Conservation (phyloP, 2,888 invertebrate genomes). For the Schrankia costaestrigalis region DNA sequence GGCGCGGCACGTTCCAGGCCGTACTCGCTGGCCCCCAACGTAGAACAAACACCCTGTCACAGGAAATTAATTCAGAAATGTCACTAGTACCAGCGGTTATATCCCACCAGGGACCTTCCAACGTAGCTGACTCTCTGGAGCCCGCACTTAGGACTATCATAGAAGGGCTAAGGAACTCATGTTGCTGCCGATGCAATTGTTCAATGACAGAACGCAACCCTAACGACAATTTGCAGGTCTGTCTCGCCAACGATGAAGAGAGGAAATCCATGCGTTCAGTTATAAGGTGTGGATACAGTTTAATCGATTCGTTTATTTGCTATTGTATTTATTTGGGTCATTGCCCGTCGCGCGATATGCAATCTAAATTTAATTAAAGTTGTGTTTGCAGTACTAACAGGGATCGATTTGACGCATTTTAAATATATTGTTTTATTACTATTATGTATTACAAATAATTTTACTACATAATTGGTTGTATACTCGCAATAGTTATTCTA, state of each 20-base stretch:
- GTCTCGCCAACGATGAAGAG: conserved; percentile 73
- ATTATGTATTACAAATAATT: conserved; percentile 20
- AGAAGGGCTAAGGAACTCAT: conserved; percentile 59
- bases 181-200: conserved; percentile 75
- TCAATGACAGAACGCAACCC: conserved; percentile 48
- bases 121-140: conserved; percentile 70
- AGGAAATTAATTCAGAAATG: conserved; percentile 50
- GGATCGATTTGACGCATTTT: conserved; percentile 27
- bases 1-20: conserved; percentile 84
- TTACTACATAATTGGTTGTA: conserved; percentile 10
- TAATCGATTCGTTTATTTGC: conserved; percentile 43
- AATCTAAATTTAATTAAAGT: conserved; percentile 40
- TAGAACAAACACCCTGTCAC: conserved; percentile 65
- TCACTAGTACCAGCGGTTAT: conserved; percentile 34
- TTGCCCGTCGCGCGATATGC: conserved; percentile 24
- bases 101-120: conserved; percentile 41
- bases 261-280: conserved; percentile 83
- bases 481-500: conserved; percentile 27
- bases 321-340: conserved; percentile 33
- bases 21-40: conserved; percentile 63
- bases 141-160: conserved; percentile 65
- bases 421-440: conserved; percentile 20
- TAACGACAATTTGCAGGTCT: conserved; percentile 78
- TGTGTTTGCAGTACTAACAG: conserved; percentile 29
- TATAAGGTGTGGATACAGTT: conserved; percentile 80